Percentiles rank a stretch among this genome's conserved stretches.
These are phyloP conservation scores for Rhingia campestris DNA, from an alignment of 2,888 invertebrate species.

Conservation along the genomic window DNA sequence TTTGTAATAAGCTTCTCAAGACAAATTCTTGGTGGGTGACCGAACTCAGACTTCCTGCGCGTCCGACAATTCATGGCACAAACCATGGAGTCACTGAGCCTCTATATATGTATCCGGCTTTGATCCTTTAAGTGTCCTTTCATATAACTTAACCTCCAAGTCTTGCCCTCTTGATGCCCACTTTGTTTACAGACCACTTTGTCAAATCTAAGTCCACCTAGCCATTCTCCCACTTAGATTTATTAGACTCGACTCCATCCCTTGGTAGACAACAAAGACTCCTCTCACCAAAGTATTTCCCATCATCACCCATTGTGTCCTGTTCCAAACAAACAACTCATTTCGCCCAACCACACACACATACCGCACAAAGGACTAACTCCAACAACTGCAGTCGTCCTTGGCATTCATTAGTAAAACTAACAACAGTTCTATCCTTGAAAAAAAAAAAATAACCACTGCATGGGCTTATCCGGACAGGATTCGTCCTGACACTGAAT, in stretches of 20 bases:
- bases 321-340: slow-evolving; percentile 22
- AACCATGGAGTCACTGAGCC: no score
- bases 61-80: no score
- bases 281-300: neutral
- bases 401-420: slow-evolving; percentile 61
- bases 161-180: no score
- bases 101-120: no score
- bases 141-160: no score
- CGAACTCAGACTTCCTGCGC: no score
- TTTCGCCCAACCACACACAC: slow-evolving; percentile 4
- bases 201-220: no score
- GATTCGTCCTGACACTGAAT: slow-evolving; percentile 56
- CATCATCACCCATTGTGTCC: neutral
- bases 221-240: no score
- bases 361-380: slow-evolving; percentile 8
- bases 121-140: no score
- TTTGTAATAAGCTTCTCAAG: no score
- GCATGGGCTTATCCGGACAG: neutral
- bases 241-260: neutral
- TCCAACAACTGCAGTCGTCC: slow-evolving; percentile 46
- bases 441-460: slow-evolving; percentile 16
- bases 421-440: slow-evolving; percentile 26
- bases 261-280: neutral
- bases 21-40: no score
- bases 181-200: no score